Conservation (phyloP, 2,113 vertebrate species). For the Pteronura brasiliensis region DNA sequence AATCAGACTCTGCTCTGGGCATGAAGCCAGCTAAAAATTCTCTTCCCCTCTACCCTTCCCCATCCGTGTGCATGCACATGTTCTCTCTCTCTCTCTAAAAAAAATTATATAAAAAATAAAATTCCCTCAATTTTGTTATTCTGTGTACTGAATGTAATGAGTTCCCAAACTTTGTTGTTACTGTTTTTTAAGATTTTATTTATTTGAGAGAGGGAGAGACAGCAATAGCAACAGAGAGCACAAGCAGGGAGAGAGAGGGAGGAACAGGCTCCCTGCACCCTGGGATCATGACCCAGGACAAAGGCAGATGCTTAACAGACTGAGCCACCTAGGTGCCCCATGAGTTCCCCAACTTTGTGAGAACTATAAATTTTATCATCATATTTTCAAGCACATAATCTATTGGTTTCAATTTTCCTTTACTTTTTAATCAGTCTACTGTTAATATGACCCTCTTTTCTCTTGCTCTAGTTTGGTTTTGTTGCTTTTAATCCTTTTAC, state of each 20-base stretch:
- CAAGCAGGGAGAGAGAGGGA: too few species aligned
- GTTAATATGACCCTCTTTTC: not conserved
- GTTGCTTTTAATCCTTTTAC: not conserved
- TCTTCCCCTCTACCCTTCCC: not conserved
- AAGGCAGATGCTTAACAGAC: not conserved
- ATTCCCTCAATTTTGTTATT: not conserved
- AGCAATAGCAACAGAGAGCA: too few species aligned
- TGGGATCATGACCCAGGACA: too few species aligned
- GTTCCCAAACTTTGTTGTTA: not conserved
- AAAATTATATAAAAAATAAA: not conserved
- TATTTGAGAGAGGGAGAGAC: too few species aligned
- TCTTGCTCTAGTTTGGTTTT: not conserved
- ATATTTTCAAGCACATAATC: not conserved
- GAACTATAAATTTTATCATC: not conserved
- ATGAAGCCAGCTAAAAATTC: not conserved
- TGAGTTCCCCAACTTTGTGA: not conserved
- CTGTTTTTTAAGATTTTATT: too few species aligned
- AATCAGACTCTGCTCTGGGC: not conserved
- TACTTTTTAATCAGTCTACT: not conserved
- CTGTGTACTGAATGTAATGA: not conserved
- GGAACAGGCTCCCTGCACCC: too few species aligned
- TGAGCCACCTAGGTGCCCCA: not conserved
- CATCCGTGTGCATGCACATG: not conserved
- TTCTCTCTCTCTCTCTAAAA: not conserved
- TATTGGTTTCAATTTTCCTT: not conserved